These are phyloP conservation scores for Macrosteles quadrilineatus DNA, from an alignment of 1,140 invertebrate genomes.

Conservation along the genomic window DNA sequence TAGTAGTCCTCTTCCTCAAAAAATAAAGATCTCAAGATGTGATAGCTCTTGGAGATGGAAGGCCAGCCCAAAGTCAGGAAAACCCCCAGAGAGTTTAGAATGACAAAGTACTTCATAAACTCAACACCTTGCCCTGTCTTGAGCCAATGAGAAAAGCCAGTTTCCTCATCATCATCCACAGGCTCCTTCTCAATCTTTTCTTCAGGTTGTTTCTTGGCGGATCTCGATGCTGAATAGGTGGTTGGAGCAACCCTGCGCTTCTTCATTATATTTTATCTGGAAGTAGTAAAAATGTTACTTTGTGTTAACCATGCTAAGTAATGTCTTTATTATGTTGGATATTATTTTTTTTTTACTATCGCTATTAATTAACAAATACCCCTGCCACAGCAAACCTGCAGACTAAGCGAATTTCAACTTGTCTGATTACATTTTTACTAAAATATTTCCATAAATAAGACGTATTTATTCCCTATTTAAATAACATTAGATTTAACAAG, in stretches of 20 bases:
- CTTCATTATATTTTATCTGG: neutral
- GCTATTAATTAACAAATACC: too few species aligned
- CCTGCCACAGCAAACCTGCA: too few species aligned
- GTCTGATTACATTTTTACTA: too few species aligned
- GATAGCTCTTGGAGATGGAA: conserved; percentile 51
- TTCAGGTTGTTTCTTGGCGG: neutral
- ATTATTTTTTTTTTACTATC: too few species aligned
- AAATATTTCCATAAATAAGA: too few species aligned
- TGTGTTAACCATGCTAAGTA: too few species aligned
- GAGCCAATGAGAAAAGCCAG: conserved; percentile 58
- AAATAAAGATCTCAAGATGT: conserved; percentile 51
- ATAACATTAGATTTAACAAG: too few species aligned
- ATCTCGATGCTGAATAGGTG: neutral
- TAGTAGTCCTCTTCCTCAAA: conserved; percentile 38
- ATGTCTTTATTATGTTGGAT: too few species aligned
- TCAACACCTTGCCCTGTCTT: conserved; percentile 56
- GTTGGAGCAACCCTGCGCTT: neutral
- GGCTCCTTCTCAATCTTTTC: neutral
- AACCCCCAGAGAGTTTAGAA: conserved; percentile 58
- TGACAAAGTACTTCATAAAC: conserved; percentile 60
- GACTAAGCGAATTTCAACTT: too few species aligned
- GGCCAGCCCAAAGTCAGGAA: conserved; percentile 60
- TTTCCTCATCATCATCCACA: conserved; percentile 44
- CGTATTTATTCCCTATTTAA: too few species aligned
- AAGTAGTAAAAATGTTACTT: too few species aligned